Evolutionary conservation across 2,113 vertebrate genomes (phyloP), one percentile per base, ranked within the genome.

Genomic region (Elachura formosa): DNA sequence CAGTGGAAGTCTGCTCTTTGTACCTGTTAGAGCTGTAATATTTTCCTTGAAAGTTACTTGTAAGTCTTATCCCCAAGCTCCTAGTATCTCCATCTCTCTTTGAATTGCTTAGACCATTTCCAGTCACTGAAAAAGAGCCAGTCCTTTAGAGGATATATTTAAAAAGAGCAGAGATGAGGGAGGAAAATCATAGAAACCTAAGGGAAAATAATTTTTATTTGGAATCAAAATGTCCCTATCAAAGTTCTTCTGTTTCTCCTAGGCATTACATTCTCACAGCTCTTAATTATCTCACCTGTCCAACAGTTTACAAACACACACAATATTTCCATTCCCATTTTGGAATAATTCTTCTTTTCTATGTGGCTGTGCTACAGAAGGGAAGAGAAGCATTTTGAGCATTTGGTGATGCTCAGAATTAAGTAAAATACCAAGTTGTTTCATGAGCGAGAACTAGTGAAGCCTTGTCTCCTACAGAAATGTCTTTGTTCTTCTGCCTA

Each of bases 31-130:
- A 87, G 48, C 40, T 61, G 83, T 90, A 73, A 85, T 88, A 87
- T 84, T 96, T 93, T 93, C 75, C 75, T 92, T 92, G 67, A 92
- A 90, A 90, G 34, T 87, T 84, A 62, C 24, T 83, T 66, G 12
- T 46, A 66, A 61, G 41, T 63, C 59, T 90, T 94, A 93, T 92
- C 79, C 85, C 34, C 54, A 69, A 55, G 51, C 38, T 14, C 38
- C 41, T 55, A 43, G 18, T 66, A 90, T 85, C 71, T 71, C 25
- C 45, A 19, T 10, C 49, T 83, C 14, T 58, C 82, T 96, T 93
- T 95, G 88, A 93, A 73, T 26, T 75, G n/a, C 31, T 82, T 40
- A 87, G 59, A 72, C 46, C n/a, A 54, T 56, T 89, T 91, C 64
- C 38, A 87, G 51, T 10, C 24, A 83, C 49, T 77, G 67, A 90